Base-by-base conservation (phyloP, 2,113 vertebrate species). In the Elgaria multicarinata region DNA sequence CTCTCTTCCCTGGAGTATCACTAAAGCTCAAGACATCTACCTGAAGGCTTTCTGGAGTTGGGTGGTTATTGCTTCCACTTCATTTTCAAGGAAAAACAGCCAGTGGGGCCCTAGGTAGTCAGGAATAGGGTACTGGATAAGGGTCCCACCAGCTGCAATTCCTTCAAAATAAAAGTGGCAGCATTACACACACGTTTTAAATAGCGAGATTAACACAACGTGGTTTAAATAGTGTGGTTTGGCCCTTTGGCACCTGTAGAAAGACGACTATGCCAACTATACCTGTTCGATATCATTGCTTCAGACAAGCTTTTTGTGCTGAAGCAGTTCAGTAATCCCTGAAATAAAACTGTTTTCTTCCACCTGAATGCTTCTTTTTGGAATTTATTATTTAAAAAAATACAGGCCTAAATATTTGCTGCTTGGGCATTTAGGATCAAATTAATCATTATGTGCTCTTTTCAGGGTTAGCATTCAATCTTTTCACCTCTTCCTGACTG, bases 401-500 rank as follows among this genome's bases (percentile, higher is more conserved):
- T 85, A 20, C 75, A 79, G 36, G 50, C 13, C 12, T 53, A 6
- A 44, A 50, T 87, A 36, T 66, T 78, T 87, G 20, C 58, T 79
- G 86, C 33, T 14, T 50, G 31, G 16, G 18, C 44, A 28, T 79
- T 44, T 24, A 80, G n/a, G 75, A 89, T 83, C 86, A 36, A 24
- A 62, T 26, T 6, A 90, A 1, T 24, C 87, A 64, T 82, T 84
- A 66, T 87, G 81, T 81, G 75, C 76, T 0, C 0, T 39, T 75
- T 74, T 14, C 77, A 81, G 90, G 84, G 92, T 91, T 92, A 92
- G 91, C 80, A 26, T 90, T 1, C 0, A 64, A 62, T 94, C 87
- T 83, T 83, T 91, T 85, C 91, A 92, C 88, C 89, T 90, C 88
- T 83, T 83, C 89, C 66, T 80, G 66, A 72, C 33, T 79, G 74